A percentile compares a stretch with the other conserved stretches of the same genome.
Evolutionary conservation across 2,113 vertebrate genomes (phyloP).

Genomic region (Notarius lentiginosus): DNA sequence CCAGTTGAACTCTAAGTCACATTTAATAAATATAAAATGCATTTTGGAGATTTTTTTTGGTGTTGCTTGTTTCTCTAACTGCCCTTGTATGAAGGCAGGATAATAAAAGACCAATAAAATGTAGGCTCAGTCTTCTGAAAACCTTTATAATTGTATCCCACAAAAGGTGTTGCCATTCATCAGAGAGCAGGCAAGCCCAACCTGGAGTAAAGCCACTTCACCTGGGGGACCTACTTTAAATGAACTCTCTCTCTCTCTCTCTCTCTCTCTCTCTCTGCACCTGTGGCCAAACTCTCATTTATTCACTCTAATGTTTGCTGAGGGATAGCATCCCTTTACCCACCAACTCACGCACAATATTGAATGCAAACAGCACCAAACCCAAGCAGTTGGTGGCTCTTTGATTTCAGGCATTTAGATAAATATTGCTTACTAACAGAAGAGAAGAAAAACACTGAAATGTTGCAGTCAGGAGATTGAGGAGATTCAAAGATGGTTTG

Average conservation of each 20-base stretch:
- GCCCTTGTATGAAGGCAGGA: neutral
- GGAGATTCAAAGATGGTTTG: conserved; percentile 42
- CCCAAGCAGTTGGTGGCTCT: conserved; percentile 56
- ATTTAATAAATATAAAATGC: neutral
- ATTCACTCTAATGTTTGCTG: conserved; percentile 64
- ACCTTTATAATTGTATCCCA: neutral
- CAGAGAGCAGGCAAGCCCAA: neutral
- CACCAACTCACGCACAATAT: conserved; percentile 57
- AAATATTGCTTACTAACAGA: conserved; percentile 55
- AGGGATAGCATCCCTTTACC: conserved; percentile 64
- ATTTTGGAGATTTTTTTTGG: neutral
- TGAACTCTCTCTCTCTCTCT: conserved; percentile 1
- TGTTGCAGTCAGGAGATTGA: conserved; percentile 32
- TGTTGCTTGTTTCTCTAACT: neutral
- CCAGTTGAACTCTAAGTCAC: neutral
- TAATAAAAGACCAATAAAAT: conserved; percentile 18
- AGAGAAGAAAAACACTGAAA: conserved; percentile 33
- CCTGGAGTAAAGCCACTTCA: conserved; percentile 31
- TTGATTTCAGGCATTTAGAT: conserved; percentile 38
- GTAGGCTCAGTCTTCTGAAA: neutral
- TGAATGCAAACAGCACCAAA: conserved; percentile 68
- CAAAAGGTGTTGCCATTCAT: conserved; percentile 25
- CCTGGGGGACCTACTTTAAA: conserved; percentile 9
- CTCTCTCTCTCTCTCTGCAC: conserved; percentile 56
- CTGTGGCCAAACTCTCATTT: conserved; percentile 63